Evolutionary conservation across 2,888 invertebrate species (phyloP).

Genomic region (Heteropelma amictum): DNA sequence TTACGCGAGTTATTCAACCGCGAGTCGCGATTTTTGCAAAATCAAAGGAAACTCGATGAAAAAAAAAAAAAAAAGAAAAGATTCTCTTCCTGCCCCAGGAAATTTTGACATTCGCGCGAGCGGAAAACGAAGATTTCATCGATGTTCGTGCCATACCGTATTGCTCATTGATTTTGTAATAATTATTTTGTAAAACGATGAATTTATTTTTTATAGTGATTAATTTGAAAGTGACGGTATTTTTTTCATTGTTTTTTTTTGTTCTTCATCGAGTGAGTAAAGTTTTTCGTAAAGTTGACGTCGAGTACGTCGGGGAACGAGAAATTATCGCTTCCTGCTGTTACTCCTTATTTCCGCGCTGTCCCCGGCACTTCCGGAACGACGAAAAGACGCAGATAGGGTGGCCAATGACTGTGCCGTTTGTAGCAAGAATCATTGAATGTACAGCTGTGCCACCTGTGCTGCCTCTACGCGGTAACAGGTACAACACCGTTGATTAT

Average conservation of each 20-base stretch:
- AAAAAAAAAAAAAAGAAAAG: not conserved
- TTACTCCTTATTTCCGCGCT: not conserved
- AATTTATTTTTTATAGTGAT: too few relatives aligned
- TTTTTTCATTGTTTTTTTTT: too few relatives aligned
- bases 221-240: too few relatives aligned
- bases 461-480: constrained; percentile 28
- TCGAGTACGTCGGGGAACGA: not conserved
- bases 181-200: too few relatives aligned
- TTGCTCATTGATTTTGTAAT: too few relatives aligned
- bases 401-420: constrained; percentile 29
- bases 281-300: too few relatives aligned
- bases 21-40: too few relatives aligned
- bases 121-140: too few relatives aligned
- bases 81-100: not conserved
- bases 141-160: too few relatives aligned
- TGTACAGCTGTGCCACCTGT: constrained; percentile 44
- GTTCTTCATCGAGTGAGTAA: too few relatives aligned
- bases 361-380: not conserved
- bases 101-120: too few relatives aligned
- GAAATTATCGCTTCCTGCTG: not conserved
- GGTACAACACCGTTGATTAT: constrained; percentile 24
- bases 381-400: not conserved
- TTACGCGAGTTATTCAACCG: constrained; percentile 38
- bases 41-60: too few relatives aligned
- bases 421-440: not conserved